phyloP scores from a whole-genome alignment of 2,888 invertebrate genomes.

The Diadegma fenestrale region DNA sequence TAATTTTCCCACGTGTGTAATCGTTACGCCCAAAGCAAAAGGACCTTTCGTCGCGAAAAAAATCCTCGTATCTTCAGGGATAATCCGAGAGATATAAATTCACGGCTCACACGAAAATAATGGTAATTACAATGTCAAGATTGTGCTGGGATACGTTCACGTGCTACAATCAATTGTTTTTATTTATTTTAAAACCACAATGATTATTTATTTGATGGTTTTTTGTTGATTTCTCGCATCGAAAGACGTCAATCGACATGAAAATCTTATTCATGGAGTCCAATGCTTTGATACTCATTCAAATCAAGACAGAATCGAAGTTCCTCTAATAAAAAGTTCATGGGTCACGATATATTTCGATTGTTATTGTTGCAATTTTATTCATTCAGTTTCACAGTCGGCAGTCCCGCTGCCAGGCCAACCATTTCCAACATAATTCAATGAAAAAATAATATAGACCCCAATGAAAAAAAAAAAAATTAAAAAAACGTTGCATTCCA shows the following conservation, averaged over 20 bases:
- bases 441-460: too few species aligned
- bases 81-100: slow-evolving; percentile 7
- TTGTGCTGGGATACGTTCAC: background rate
- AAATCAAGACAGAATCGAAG: background rate
- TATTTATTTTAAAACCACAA: background rate
- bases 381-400: too few species aligned
- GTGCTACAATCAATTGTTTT: background rate
- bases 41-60: background rate
- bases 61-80: background rate
- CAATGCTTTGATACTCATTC: background rate
- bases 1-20: slow-evolving; percentile 45
- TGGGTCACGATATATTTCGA: too few species aligned
- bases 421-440: too few species aligned
- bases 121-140: background rate
- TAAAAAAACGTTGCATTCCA: background rate
- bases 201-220: background rate
- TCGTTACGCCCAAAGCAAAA: background rate
- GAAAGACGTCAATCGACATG: too few species aligned
- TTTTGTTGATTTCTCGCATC: background rate
- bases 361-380: too few species aligned
- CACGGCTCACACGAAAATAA: background rate
- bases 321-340: too few species aligned
- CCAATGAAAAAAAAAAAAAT: too few species aligned
- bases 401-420: too few species aligned
- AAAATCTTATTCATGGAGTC: background rate